These are phyloP conservation scores for Tolypeutes matacus DNA, from an alignment of 2,797 vertebrate genomes.

Conservation along the genomic window DNA sequence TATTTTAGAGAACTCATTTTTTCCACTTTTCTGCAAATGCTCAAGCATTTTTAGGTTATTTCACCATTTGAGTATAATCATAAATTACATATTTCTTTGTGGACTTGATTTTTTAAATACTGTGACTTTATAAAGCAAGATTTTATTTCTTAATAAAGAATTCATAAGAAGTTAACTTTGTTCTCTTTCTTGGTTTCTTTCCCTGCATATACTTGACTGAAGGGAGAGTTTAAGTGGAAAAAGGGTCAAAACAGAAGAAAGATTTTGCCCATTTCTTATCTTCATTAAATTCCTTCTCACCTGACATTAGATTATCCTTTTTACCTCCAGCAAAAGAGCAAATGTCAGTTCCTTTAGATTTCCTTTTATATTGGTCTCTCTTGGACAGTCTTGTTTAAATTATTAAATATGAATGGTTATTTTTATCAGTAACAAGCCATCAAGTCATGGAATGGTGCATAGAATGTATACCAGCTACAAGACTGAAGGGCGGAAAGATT, in stretches of 20 bases:
- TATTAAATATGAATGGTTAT: slow-evolving; percentile 8
- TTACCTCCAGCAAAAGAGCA: background rate
- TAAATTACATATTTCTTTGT: slow-evolving; percentile 32
- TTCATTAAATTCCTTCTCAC: background rate
- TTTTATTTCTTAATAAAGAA: background rate
- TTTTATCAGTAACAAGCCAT: background rate
- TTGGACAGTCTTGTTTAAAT: background rate
- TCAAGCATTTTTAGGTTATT: slow-evolving; percentile 38
- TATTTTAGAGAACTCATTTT: slow-evolving; percentile 50
- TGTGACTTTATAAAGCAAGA: background rate
- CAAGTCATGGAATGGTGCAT: background rate
- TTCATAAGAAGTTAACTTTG: background rate
- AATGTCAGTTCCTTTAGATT: background rate
- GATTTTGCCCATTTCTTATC: background rate
- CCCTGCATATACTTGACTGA: background rate
- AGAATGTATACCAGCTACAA: background rate
- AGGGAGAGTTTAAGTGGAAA: background rate
- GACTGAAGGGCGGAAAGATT: background rate
- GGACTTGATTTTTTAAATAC: slow-evolving; percentile 45
- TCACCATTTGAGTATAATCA: background rate
- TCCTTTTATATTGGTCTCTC: slow-evolving; percentile 12
- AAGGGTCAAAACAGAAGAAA: background rate
- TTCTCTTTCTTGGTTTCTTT: background rate
- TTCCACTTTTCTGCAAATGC: slow-evolving; percentile 36
- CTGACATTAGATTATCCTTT: background rate